phyloP scores from a whole-genome alignment of 2,888 invertebrate genomes.

The Unio pictorum region DNA sequence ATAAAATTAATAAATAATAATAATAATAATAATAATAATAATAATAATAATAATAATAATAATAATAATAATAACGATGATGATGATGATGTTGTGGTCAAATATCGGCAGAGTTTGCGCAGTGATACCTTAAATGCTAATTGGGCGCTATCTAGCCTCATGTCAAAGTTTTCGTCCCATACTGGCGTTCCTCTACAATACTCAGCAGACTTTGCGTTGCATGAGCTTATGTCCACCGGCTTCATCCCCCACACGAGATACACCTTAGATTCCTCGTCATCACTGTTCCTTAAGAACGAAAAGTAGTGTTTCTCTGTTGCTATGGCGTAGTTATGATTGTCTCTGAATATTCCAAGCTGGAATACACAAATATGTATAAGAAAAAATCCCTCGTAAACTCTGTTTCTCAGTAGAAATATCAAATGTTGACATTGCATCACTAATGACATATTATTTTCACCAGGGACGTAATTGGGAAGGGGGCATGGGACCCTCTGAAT shows the following conservation, averaged over 20 bases:
- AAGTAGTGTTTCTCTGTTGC: slow-evolving; percentile 41
- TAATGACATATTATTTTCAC: background rate
- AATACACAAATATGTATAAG: slow-evolving; percentile 1
- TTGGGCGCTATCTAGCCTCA: slow-evolving; percentile 57
- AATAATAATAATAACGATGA: too few relatives aligned
- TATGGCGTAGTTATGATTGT: slow-evolving; percentile 49
- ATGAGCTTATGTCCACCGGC: slow-evolving; percentile 37
- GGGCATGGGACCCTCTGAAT: too few relatives aligned
- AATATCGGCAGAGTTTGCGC: too few relatives aligned
- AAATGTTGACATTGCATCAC: slow-evolving; percentile 1
- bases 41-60: too few relatives aligned
- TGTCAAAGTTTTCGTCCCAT: slow-evolving; percentile 59
- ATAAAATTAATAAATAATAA: too few relatives aligned
- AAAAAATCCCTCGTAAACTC: too few relatives aligned
- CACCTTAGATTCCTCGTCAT: slow-evolving; percentile 45
- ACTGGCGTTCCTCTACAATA: slow-evolving; percentile 52
- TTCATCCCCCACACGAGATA: slow-evolving; percentile 57
- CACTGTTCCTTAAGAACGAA: slow-evolving; percentile 45
- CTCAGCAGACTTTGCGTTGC: slow-evolving; percentile 39
- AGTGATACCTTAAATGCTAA: slow-evolving; percentile 52
- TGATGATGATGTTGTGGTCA: too few relatives aligned
- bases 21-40: too few relatives aligned
- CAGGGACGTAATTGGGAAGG: too few relatives aligned
- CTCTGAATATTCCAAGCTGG: slow-evolving; percentile 44
- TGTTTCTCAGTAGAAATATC: slow-evolving; percentile 5